phyloP scores from a whole-genome alignment of 1,140 invertebrate species.

The Dendrolimus punctatus region DNA sequence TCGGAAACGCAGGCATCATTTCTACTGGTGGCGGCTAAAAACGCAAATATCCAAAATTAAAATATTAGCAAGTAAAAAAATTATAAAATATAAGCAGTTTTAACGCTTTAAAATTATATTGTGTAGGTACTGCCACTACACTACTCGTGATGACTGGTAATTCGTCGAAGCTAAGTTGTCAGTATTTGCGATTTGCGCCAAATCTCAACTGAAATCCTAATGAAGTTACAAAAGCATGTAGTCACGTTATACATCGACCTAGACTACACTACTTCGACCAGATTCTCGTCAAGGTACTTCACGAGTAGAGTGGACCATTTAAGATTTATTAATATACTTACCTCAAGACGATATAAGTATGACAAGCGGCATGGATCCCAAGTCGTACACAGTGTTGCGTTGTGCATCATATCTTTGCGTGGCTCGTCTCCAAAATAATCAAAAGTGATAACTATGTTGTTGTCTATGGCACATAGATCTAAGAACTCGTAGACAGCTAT shows the following conservation, averaged over 20 bases:
- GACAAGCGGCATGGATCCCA: conserved; percentile 61
- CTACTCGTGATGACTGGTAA: too few relatives aligned
- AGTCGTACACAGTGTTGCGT: conserved; percentile 54
- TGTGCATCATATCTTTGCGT: conserved; percentile 58
- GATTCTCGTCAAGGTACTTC: too few relatives aligned
- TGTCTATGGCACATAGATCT: conserved; percentile 52
- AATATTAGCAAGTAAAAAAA: too few relatives aligned
- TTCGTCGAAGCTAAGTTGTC: too few relatives aligned
- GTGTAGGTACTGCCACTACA: too few relatives aligned
- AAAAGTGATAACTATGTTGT: conserved; percentile 59
- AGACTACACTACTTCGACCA: too few relatives aligned
- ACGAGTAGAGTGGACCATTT: not conserved
- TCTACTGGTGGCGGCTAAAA: conserved; percentile 53
- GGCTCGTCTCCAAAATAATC: conserved; percentile 65
- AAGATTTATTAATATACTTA: conserved; percentile 17
- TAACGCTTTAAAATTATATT: too few relatives aligned
- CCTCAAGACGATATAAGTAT: conserved; percentile 60
- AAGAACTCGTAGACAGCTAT: conserved; percentile 48
- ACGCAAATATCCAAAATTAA: not conserved
- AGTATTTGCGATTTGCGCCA: too few relatives aligned
- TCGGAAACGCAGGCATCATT: conserved; percentile 44
- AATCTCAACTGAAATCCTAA: too few relatives aligned
- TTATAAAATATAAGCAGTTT: too few relatives aligned
- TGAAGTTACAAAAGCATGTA: too few relatives aligned
- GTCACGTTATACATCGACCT: too few relatives aligned